Base-by-base conservation (phyloP, 2,888 invertebrate species). In the Molanna angustata region DNA sequence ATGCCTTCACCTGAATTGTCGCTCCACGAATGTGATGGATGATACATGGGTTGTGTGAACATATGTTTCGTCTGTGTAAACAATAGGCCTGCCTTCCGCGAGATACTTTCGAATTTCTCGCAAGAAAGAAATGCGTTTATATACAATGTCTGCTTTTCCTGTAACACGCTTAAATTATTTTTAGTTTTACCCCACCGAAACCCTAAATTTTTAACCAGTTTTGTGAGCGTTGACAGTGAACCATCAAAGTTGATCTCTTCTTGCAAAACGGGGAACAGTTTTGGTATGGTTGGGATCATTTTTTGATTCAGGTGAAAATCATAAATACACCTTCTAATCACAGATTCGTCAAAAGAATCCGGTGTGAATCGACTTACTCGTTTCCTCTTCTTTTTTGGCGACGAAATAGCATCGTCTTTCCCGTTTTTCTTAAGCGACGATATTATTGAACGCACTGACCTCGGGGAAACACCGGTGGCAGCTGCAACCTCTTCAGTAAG, bases 31-130 rank as follows among this genome's bases (percentile, higher is more conserved):
- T 48, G 13, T 16, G 14, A 45, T n/a, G n/a, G n/a, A n/a, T 14
- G 40, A 31, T 4, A 49, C 21, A 43, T 60, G 57, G 11, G 51
- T 31, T n/a, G 19, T 16, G 42, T 60, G 46, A n/a, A 60, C 40
- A 19, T 59, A 59, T 19, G 54, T 50, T 44, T 59, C 56, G 27
- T 27, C 52, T 42, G 42, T 39, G 16, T 39, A 39, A 17, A 39
- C 39, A 39, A 39, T 39, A 3, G 6, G 6, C 56, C 53, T 55
- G 13, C 54, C 52, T 49, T 53, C 47, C 19, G 47, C 18, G 16
- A 54, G 31, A 22, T 58, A 57, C 52, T 51, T 42, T 49, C 40
- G 52, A 31, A 56, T 32, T 18, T 49, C 47, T 52, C 17, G 13
- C 17, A 56, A 43, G 46, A 51, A 58, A 35, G 49, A 21, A 7